Evolutionary conservation across 2,888 invertebrate species (phyloP).

Genomic region (Boloria selene): DNA sequence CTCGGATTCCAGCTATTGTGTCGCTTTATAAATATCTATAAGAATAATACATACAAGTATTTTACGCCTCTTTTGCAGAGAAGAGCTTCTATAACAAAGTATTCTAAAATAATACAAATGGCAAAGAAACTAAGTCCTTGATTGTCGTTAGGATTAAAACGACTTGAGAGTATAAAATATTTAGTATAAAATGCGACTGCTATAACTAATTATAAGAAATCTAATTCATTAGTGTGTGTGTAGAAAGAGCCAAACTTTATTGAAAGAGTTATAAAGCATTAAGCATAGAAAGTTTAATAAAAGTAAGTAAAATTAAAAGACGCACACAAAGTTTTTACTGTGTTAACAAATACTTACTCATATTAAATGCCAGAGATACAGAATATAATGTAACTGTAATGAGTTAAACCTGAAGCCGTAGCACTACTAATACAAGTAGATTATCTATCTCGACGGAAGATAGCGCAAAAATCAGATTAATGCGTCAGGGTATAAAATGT

Average conservation of each 20-base stretch:
- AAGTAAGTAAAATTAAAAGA: no score
- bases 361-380: not conserved
- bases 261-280: no score
- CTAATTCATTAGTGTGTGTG: no score
- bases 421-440: constrained; percentile 16
- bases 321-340: no score
- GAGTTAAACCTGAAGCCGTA: constrained; percentile 28
- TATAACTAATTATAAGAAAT: no score
- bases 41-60: constrained; percentile 34
- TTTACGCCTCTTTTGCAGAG: constrained; percentile 29
- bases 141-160: not conserved
- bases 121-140: constrained; percentile 4
- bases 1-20: constrained; percentile 36
- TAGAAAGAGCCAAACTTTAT: no score
- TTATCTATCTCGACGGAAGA: constrained; percentile 23
- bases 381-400: constrained; percentile 18
- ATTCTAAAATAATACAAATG: constrained; percentile 24
- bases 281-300: no score
- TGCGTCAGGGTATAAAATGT: constrained; percentile 7
- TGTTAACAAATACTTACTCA: not conserved
- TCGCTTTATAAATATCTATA: constrained; percentile 36
- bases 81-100: constrained; percentile 25
- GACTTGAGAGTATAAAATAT: no score
- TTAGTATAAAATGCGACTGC: no score
- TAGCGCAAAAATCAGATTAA: constrained; percentile 17